Evolutionary conservation across 2,888 invertebrate genomes (phyloP).

Genomic region (Rhorus exstirpatorius): DNA sequence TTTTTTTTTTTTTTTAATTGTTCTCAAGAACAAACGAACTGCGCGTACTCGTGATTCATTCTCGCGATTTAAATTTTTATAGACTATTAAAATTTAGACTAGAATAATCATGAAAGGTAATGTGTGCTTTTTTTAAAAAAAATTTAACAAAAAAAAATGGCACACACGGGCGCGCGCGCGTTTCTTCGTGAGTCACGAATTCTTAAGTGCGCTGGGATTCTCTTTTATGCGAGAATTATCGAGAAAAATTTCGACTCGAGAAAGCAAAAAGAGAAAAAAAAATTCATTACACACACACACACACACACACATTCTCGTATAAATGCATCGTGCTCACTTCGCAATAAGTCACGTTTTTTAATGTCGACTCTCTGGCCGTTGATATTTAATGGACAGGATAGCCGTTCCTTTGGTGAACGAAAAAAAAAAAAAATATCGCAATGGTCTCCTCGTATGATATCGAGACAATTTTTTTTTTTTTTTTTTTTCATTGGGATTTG

Average conservation of each 20-base stretch:
- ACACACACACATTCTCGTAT: slow-evolving; percentile 34
- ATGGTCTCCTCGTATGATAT: slow-evolving; percentile 1
- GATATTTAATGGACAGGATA: slow-evolving; percentile 47
- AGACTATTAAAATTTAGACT: slow-evolving; percentile 74
- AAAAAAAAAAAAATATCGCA: neutral
- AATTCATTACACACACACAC: too few species aligned
- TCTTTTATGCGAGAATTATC: neutral
- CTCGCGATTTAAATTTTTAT: slow-evolving; percentile 79
- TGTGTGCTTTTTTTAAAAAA: slow-evolving; percentile 74
- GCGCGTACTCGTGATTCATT: slow-evolving; percentile 46
- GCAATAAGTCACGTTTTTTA: slow-evolving; percentile 71
- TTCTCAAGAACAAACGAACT: neutral
- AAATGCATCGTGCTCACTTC: slow-evolving; percentile 70
- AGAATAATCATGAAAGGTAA: slow-evolving; percentile 77
- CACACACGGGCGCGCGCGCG: too few species aligned
- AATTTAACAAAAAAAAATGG: slow-evolving; percentile 67
- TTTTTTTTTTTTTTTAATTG: slow-evolving; percentile 1
- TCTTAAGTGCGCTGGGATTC: neutral
- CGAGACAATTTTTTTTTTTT: too few species aligned
- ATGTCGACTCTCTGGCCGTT: slow-evolving; percentile 49
- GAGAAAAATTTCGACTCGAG: slow-evolving; percentile 32
- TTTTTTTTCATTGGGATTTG: neutral
- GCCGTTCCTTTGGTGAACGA: slow-evolving; percentile 19
- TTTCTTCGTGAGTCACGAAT: slow-evolving; percentile 66
- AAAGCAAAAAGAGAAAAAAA: slow-evolving; percentile 7